phyloP scores from a whole-genome alignment of 2,113 vertebrate genomes.

The Sialia sialis region DNA sequence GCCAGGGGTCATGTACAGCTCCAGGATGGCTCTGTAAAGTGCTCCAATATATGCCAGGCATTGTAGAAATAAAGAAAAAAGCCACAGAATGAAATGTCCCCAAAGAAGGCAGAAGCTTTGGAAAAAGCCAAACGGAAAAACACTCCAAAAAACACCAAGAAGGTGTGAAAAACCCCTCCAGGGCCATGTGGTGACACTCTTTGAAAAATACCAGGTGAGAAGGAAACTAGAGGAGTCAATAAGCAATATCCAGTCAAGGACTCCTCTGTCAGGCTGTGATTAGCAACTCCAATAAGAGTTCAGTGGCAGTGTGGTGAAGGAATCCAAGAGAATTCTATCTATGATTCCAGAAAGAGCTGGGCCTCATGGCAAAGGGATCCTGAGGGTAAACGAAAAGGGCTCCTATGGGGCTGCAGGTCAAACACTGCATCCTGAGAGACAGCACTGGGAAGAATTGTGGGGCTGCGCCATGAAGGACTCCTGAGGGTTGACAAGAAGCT shows the following conservation, averaged over 20 bases:
- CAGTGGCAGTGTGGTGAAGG: rapidly evolving
- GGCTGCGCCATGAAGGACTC: not conserved
- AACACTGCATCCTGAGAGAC: not conserved
- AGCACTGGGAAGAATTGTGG: too few species aligned
- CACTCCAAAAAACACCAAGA: not conserved
- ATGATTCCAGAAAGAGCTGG: not conserved
- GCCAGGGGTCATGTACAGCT: too few species aligned
- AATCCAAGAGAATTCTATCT: not conserved
- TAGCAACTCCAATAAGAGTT: not conserved
- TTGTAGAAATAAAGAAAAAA: not conserved
- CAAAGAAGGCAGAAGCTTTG: not conserved
- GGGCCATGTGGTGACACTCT: rapidly evolving
- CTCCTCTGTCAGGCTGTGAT: not conserved
- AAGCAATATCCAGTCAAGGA: not conserved
- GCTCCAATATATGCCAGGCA: not conserved
- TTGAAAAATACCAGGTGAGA: not conserved
- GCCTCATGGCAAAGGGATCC: not conserved
- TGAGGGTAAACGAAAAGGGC: not conserved
- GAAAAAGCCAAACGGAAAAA: not conserved
- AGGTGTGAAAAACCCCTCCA: not conserved
- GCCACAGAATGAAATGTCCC: rapidly evolving
- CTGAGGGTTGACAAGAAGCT: not conserved
- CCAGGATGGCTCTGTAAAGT: not conserved
- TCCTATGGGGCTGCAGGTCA: not conserved
- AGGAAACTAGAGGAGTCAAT: not conserved